These are phyloP conservation scores for Caenorhabditis wallacei DNA, from an alignment of 2,888 invertebrate species.

Conservation along the genomic window DNA sequence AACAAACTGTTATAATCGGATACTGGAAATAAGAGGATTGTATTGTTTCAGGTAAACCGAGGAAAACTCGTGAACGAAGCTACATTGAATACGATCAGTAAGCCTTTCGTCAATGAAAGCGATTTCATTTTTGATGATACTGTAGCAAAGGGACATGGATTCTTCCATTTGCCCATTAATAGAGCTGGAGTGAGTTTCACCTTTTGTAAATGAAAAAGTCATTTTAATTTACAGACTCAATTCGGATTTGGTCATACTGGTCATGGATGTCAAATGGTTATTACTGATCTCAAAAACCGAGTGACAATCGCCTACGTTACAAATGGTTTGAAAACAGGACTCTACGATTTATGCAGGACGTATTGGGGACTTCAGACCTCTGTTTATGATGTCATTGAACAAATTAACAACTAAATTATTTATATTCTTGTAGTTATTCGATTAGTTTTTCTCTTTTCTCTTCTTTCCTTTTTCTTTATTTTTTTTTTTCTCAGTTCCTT, in stretches of 20 bases:
- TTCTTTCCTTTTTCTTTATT: background rate
- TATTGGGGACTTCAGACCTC: slow-evolving; percentile 68
- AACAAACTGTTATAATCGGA: slow-evolving; percentile 45
- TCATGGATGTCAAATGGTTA: slow-evolving; percentile 75
- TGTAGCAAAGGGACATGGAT: slow-evolving; percentile 74
- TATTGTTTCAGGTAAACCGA: slow-evolving; percentile 64
- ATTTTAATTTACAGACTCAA: slow-evolving; percentile 59
- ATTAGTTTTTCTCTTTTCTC: slow-evolving; percentile 16
- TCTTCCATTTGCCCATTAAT: slow-evolving; percentile 70
- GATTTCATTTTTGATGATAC: slow-evolving; percentile 71
- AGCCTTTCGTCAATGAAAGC: slow-evolving; percentile 66
- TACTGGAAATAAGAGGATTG: slow-evolving; percentile 33
- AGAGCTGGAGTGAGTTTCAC: slow-evolving; percentile 64
- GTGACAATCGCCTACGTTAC: slow-evolving; percentile 73
- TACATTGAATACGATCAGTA: slow-evolving; percentile 67
- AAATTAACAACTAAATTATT: slow-evolving; percentile 37
- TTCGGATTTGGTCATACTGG: slow-evolving; percentile 75
- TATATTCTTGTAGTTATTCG: slow-evolving; percentile 16
- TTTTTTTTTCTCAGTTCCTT: slow-evolving; percentile 3
- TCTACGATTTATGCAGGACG: slow-evolving; percentile 70
- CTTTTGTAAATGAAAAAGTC: background rate
- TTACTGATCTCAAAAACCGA: slow-evolving; percentile 69
- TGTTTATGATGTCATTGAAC: slow-evolving; percentile 70
- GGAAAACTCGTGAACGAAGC: slow-evolving; percentile 68
- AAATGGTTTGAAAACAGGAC: slow-evolving; percentile 74